Percentiles rank a stretch among this genome's conserved stretches.
Conservation (phyloP, 2,797 vertebrate species). For the Borostomias antarcticus region DNA sequence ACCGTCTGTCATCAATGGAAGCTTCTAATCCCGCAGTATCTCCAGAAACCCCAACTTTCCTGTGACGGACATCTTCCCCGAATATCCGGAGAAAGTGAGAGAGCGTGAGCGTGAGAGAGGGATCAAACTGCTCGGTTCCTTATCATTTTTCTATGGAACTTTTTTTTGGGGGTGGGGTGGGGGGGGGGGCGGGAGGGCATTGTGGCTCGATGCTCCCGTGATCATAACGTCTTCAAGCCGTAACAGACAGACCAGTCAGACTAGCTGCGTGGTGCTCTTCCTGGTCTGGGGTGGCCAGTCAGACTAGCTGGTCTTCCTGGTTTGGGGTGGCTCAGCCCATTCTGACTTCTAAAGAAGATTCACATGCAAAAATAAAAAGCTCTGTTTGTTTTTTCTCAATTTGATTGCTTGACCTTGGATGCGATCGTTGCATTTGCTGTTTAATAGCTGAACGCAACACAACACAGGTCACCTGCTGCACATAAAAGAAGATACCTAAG, state of each 20-base stretch:
- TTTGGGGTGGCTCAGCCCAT: too few relatives aligned
- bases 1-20: constrained; percentile 16
- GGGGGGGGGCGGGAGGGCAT: constrained; percentile 1
- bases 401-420: not conserved
- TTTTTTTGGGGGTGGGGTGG: not conserved
- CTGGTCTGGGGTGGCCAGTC: not conserved
- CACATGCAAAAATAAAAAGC: not conserved
- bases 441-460: too few relatives aligned
- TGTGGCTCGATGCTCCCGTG: constrained; percentile 8
- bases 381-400: not conserved
- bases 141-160: not conserved
- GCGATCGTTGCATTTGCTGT: not conserved
- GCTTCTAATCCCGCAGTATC: constrained; percentile 22
- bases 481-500: too few relatives aligned
- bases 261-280: not conserved
- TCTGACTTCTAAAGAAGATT: not conserved
- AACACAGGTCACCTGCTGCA: too few relatives aligned
- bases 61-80: constrained; percentile 37
- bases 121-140: not conserved
- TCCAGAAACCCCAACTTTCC: constrained; percentile 23
- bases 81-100: constrained; percentile 12
- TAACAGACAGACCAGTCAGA: constrained; percentile 25
- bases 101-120: not conserved
- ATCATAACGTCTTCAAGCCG: constrained; percentile 19
- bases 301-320: too few relatives aligned